phyloP scores from a whole-genome alignment of 2,797 vertebrate species.

The Artibeus lituratus region DNA sequence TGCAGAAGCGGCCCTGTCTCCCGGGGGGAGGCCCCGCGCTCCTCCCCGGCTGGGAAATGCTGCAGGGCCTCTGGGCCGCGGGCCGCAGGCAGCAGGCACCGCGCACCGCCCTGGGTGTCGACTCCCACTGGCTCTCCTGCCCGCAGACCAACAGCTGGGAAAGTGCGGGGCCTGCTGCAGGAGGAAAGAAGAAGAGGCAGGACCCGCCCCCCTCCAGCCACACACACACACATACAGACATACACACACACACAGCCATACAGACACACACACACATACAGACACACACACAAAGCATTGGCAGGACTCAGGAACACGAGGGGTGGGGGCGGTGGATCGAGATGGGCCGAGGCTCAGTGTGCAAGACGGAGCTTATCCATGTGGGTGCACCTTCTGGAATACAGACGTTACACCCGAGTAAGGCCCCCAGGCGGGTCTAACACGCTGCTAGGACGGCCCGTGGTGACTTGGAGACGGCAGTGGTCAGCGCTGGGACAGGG shows the following conservation, averaged over 20 bases:
- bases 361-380: background rate
- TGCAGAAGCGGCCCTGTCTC: background rate
- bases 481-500: background rate
- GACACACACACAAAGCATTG: no score
- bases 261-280: no score
- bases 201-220: rapidly evolving
- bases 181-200: no score
- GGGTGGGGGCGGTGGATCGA: no score
- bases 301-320: background rate
- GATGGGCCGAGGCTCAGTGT: background rate
- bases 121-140: background rate
- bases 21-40: background rate
- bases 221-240: no score
- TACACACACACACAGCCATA: no score
- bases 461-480: background rate
- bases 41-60: background rate
- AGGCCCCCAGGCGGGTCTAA: background rate
- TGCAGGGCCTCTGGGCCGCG: background rate
- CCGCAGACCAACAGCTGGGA: background rate
- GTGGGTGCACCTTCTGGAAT: rapidly evolving
- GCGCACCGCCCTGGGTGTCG: no score
- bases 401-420: background rate
- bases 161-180: background rate
- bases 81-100: no score
- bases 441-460: rapidly evolving